Base-by-base conservation (phyloP, 2,888 invertebrate genomes). In the Cybosia mesomella region DNA sequence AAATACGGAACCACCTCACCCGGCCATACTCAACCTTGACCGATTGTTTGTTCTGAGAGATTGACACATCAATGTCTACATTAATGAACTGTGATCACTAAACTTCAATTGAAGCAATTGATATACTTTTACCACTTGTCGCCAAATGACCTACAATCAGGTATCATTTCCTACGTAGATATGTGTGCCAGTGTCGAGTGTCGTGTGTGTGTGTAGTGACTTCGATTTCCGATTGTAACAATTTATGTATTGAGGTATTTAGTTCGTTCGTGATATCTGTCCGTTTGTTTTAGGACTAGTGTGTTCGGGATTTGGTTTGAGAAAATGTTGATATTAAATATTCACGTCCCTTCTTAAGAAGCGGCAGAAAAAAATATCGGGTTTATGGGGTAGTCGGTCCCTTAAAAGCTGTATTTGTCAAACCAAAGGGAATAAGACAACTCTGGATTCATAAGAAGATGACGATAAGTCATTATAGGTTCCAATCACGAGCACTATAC, bases 211-310 rank as follows among this genome's bases (percentile, higher is more conserved):
- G 22, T 9, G 22, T 9, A 24, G 55, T 21, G 53, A 22, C 22
- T 22, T 22, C 55, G 13, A 58, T 32, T 34, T 58, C 58, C 28
- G 58, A 58, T 58, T 32, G 32, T n/a, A 58, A 58, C n/a, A 24
- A 55, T 55, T 21, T 55, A 55, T 55, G 55, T 55, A 55, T 32
- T 7, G 5, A 58, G 32, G 55, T 24, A 18, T 55, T 28, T 55
- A 55, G 55, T 55, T 22, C 24, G 18, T 15, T 55, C 21, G 13
- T 49, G 9, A 49, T 43, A 7, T 18, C 43, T 43, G 22, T 54
- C 54, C 18, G 43, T 43, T 43, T 43, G 28, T 28, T 2, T 28
- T 28, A 28, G 28, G 5, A 28, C 28, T n/a, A n/a, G n/a, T n/a
- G n/a, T n/a, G n/a, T n/a, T n/a, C n/a, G n/a, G n/a, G n/a, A n/a